Base-by-base conservation (phyloP, 2,888 invertebrate species). In the Heliconius erato region DNA sequence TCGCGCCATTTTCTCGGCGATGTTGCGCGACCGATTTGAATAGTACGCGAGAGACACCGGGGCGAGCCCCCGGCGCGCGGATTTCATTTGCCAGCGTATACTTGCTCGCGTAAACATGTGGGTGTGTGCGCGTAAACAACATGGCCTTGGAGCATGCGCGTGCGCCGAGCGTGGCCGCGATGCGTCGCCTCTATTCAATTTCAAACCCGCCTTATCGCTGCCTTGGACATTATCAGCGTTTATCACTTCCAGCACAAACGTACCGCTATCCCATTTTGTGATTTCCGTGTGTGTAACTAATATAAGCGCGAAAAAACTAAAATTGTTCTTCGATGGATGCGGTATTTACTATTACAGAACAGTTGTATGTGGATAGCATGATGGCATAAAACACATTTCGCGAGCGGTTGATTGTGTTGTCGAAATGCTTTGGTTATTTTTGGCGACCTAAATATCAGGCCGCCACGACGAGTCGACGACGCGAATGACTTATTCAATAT, bases 381-480 rank as follows among this genome's bases (percentile, higher is more conserved):
- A 26, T 28, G 19, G 49, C 28, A 72, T 82, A 79, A 65, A 76
- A 81, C 69, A 74, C 59, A 74, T 83, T 84, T 86, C 79, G 88
- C 86, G 85, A 86, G 86, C 84, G 87, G 86, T 88, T 89, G 89
- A 89, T 88, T 91, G 89, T 89, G 89, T 90, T 88, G 90, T 88
- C 89, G 89, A 90, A 90, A 91, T 88, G 90, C 85, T 87, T 87
- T 85, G 90, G 94, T 91, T 96, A 95, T 95, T 95, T 96, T 87
- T 88, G 92, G 91, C 95, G 95, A 95, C 95, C 95, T 94, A 94
- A 95, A 96, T 96, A 94, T 93, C 92, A 90, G 90, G 89, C 91
- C 91, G 89, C 87, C 72, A 82, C 82, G 77, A 79, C 77, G 69
- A 35, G 28, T 74, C n/a, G 63, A 76, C 77, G 67, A 89, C 91